Conservation (phyloP, 2,797 vertebrate species). For the Xerus rutilus region DNA sequence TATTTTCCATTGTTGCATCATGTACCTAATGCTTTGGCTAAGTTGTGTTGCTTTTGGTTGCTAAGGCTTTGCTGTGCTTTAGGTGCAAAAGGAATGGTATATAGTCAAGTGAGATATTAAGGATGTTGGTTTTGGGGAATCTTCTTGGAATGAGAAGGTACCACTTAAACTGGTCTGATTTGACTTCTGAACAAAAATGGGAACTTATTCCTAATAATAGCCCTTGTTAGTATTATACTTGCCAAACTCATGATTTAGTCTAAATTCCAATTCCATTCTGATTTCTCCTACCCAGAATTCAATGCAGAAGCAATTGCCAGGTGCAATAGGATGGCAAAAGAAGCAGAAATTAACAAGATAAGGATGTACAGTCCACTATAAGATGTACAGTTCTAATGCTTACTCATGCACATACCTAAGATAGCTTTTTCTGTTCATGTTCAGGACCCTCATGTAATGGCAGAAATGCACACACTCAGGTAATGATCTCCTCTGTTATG, state of each 20-base stretch:
- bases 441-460: background rate
- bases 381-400: background rate
- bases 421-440: background rate
- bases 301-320: background rate
- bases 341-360: background rate
- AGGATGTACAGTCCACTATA: background rate
- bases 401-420: background rate
- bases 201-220: background rate
- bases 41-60: background rate
- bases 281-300: constrained; percentile 19
- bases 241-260: background rate
- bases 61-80: background rate
- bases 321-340: background rate
- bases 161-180: background rate
- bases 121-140: background rate
- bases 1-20: background rate
- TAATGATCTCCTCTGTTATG: background rate
- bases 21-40: background rate
- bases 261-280: constrained; percentile 3
- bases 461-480: background rate
- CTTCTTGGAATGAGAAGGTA: background rate
- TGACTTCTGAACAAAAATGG: background rate
- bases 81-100: background rate
- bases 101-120: background rate
- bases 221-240: background rate